Percentiles rank a stretch among this genome's conserved stretches.
phyloP scores from a whole-genome alignment of 2,797 vertebrate species.

The Myiothlypis coronata region DNA sequence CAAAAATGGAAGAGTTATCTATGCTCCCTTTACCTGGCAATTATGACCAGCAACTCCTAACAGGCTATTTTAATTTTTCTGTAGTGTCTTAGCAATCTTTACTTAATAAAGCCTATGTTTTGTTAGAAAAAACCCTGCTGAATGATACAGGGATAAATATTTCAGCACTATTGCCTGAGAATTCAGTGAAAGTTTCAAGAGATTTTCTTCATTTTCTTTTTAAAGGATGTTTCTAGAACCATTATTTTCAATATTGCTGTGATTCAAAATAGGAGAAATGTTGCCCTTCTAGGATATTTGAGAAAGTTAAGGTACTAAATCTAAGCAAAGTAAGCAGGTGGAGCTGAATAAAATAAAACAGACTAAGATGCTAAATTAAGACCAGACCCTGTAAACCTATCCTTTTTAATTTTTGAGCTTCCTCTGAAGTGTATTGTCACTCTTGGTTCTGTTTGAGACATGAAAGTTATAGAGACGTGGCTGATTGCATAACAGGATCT shows the following conservation, averaged over 20 bases:
- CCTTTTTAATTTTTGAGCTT: neutral
- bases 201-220: neutral
- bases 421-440: rapidly evolving
- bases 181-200: neutral
- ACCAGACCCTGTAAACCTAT: neutral
- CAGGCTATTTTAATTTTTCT: neutral
- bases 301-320: neutral
- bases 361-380: neutral
- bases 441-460: neutral
- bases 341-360: neutral
- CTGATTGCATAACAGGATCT: neutral
- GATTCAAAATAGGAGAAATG: neutral
- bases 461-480: rapidly evolving
- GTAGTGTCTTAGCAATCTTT: neutral
- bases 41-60: neutral
- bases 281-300: neutral
- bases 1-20: neutral
- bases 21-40: neutral
- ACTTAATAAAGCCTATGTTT: neutral
- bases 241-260: neutral
- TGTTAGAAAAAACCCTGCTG: neutral
- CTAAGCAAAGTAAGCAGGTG: neutral
- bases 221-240: neutral
- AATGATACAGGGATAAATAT: neutral
- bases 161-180: neutral